These are phyloP conservation scores for Empidonax traillii DNA, from an alignment of 2,113 vertebrate species.

Conservation along the genomic window DNA sequence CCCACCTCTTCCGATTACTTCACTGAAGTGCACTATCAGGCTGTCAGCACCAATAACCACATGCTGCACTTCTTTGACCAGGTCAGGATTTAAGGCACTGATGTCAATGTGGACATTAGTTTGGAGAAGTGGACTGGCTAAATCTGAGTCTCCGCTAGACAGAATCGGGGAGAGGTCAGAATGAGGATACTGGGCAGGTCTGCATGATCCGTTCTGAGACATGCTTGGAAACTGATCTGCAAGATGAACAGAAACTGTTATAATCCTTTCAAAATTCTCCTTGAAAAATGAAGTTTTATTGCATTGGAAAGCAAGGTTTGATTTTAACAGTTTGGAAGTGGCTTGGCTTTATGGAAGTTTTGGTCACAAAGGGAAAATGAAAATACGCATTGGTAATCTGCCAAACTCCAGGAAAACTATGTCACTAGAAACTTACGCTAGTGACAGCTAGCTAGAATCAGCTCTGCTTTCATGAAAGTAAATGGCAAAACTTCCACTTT, in stretches of 20 bases:
- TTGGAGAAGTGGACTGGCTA: constrained; percentile 89
- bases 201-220: constrained; percentile 87
- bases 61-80: constrained; percentile 94
- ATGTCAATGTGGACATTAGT: constrained; percentile 90
- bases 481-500: constrained; percentile 4
- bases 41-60: constrained; percentile 91
- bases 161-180: constrained; percentile 88
- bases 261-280: not conserved
- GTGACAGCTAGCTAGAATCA: not conserved
- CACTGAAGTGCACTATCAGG: constrained; percentile 90
- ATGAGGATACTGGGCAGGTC: constrained; percentile 84
- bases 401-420: not conserved
- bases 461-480: not conserved
- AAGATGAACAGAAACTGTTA: constrained; percentile 57
- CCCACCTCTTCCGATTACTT: constrained; percentile 97
- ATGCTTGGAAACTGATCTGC: constrained; percentile 89
- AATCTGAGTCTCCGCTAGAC: constrained; percentile 85
- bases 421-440: not conserved
- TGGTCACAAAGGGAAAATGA: constrained; percentile 33
- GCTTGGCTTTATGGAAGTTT: not conserved
- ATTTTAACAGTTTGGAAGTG: constrained; percentile 11
- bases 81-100: constrained; percentile 89
- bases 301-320: not conserved
- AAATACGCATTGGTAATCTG: constrained; percentile 34
- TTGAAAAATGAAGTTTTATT: not conserved